Conservation (phyloP, 2,888 invertebrate genomes). For the Agriopis aurantiaria region DNA sequence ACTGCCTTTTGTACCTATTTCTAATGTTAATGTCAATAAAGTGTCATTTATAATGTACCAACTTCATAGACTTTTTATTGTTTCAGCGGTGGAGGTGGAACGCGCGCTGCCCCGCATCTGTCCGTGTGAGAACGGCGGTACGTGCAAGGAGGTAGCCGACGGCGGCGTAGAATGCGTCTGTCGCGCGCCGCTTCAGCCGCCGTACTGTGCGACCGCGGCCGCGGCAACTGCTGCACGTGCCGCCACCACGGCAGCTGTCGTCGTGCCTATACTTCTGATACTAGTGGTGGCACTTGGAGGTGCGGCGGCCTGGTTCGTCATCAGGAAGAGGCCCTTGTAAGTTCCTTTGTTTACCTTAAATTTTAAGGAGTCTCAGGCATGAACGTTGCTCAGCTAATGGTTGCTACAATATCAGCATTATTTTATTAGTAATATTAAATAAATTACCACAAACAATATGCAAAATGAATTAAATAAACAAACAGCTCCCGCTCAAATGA, state of each 20-base stretch:
- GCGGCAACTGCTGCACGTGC: conserved; percentile 86
- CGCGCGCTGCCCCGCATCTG: conserved; percentile 92
- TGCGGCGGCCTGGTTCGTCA: conserved; percentile 93
- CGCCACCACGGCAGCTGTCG: conserved; percentile 90
- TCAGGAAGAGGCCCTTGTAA: conserved; percentile 94
- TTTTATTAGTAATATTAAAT: too few species aligned
- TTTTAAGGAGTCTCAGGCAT: too few species aligned
- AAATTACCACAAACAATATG: too few species aligned
- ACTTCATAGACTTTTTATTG: not conserved
- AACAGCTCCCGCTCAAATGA: too few species aligned
- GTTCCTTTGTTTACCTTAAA: conserved; percentile 67
- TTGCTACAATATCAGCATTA: too few species aligned
- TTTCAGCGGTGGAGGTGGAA: conserved; percentile 89
- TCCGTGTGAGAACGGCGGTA: conserved; percentile 94
- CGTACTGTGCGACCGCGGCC: conserved; percentile 88
- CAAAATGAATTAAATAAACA: too few species aligned
- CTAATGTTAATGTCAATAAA: too few species aligned
- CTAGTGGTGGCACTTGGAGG: conserved; percentile 90
- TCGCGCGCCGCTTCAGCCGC: conserved; percentile 88
- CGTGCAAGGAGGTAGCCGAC: conserved; percentile 85
- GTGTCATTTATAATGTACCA: too few species aligned
- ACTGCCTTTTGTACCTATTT: too few species aligned
- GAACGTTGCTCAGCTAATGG: too few species aligned
- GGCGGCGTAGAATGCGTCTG: conserved; percentile 89
- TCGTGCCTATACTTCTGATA: conserved; percentile 93